Evolutionary conservation across 2,888 invertebrate species (phyloP).

Genomic region (Conomelus anceps): DNA sequence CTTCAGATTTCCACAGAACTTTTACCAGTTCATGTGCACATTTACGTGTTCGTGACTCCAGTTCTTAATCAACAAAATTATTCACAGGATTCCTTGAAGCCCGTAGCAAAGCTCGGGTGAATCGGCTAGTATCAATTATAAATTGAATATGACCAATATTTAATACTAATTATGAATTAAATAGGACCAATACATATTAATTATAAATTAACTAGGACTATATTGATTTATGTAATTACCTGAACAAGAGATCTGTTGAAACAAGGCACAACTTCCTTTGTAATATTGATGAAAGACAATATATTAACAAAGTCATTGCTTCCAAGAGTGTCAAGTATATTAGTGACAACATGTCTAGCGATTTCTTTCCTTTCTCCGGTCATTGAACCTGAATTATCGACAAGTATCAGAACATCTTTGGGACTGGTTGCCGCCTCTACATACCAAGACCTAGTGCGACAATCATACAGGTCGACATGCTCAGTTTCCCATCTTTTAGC

Average conservation of each 20-base stretch:
- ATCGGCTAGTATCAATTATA: no score
- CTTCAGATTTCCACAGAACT: no score
- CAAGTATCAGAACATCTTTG: slow-evolving; percentile 90
- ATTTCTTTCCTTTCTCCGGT: slow-evolving; percentile 67
- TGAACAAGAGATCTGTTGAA: slow-evolving; percentile 74
- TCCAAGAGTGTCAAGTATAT: slow-evolving; percentile 88
- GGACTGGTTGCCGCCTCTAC: slow-evolving; percentile 97
- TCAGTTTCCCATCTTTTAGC: slow-evolving; percentile 74
- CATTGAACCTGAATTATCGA: slow-evolving; percentile 97
- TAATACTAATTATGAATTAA: no score
- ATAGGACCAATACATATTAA: no score
- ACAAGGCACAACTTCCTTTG: slow-evolving; percentile 73
- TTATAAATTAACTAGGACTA: no score
- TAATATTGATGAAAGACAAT: slow-evolving; percentile 62
- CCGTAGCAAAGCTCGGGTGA: no score
- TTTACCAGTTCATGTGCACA: no score
- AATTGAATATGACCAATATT: no score
- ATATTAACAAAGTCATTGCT: slow-evolving; percentile 98
- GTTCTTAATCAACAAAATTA: no score
- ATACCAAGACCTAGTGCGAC: slow-evolving; percentile 89
- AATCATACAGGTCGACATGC: slow-evolving; percentile 80
- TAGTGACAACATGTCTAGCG: slow-evolving; percentile 78
- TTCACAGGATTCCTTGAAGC: no score
- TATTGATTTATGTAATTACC: slow-evolving; percentile 41
- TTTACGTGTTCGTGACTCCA: no score